Evolutionary conservation across 2,113 vertebrate genomes (phyloP).

Genomic region (Danio rerio): GRCz12tu NC_133180.1:32981501-32982000

Average conservation of each 20-base stretch:
- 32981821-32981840: slow-evolving; percentile 20
- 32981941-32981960: slow-evolving; percentile 24
- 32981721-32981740: not conserved
- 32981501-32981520: too few species aligned
- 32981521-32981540: not conserved
- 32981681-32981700: slow-evolving; percentile 1
- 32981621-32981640: slow-evolving; percentile 34
- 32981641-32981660: slow-evolving; percentile 24
- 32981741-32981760: not conserved
- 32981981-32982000: slow-evolving; percentile 42
- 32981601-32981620: slow-evolving; percentile 43
- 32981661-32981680: too few species aligned
- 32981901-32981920: slow-evolving; percentile 64
- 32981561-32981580: slow-evolving; percentile 59
- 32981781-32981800: not conserved
- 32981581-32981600: slow-evolving; percentile 46
- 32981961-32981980: slow-evolving; percentile 56
- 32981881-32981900: slow-evolving; percentile 55
- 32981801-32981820: slow-evolving; percentile 23
- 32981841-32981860: not conserved
- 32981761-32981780: not conserved
- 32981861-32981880: slow-evolving; percentile 47
- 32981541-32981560: slow-evolving; percentile 35
- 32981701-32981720: not conserved
- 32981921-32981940: slow-evolving; percentile 37